Percentiles rank a stretch among this genome's conserved stretches.
phyloP scores from a whole-genome alignment of 2,113 vertebrate species.

The Pyrgilauda ruficollis region DNA sequence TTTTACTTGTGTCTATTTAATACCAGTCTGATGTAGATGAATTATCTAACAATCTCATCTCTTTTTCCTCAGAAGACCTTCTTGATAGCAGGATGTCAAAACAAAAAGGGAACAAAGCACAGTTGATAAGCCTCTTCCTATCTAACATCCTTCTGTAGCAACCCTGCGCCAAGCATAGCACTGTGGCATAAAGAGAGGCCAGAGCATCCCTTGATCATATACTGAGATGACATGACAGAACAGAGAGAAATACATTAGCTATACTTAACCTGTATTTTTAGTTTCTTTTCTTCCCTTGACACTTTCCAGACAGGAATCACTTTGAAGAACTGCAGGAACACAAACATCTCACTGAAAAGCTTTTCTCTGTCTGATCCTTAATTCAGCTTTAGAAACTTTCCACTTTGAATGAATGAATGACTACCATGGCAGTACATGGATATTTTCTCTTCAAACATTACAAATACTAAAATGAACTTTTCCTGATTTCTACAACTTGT shows the following conservation, averaged over 20 bases:
- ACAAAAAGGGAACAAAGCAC: not conserved
- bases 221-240: not conserved
- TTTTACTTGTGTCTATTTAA: constrained; percentile 15
- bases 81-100: not conserved
- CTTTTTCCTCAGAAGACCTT: not conserved
- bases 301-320: not conserved
- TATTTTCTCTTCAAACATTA: not conserved
- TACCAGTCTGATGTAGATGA: not conserved
- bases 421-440: not conserved
- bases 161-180: not conserved
- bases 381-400: not conserved
- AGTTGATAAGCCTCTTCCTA: not conserved
- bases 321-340: not conserved
- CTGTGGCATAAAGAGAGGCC: not conserved
- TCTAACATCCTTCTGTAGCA: not conserved
- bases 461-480: not conserved
- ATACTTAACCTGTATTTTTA: not conserved
- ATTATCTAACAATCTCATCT: not conserved
- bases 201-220: not conserved
- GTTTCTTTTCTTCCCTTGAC: not conserved
- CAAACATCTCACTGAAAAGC: not conserved
- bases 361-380: not conserved
- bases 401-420: not conserved
- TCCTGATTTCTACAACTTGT: not conserved
- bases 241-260: not conserved